Percentiles rank a stretch among this genome's conserved stretches.
phyloP scores from a whole-genome alignment of 1,140 invertebrate species.

The Pollicipes pollicipes region DNA sequence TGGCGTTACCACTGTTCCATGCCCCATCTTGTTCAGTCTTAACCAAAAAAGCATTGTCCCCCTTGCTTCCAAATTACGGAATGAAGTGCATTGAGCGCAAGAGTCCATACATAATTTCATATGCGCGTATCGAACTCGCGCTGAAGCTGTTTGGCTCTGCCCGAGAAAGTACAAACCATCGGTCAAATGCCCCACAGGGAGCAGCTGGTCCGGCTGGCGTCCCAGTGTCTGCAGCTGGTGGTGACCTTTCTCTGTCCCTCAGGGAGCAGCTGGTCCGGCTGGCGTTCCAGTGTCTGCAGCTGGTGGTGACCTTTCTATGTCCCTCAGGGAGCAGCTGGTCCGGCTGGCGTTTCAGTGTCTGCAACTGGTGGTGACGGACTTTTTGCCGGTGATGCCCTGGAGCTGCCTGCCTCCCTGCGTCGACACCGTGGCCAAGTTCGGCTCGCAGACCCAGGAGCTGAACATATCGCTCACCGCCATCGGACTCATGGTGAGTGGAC shows the following conservation, averaged over 20 bases:
- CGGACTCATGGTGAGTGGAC: constrained; percentile 62
- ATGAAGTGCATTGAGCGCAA: too few species aligned
- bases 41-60: too few species aligned
- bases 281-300: constrained; percentile 87
- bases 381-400: constrained; percentile 70
- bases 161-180: too few species aligned
- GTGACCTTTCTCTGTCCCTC: too few species aligned
- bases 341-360: constrained; percentile 88
- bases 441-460: constrained; percentile 85
- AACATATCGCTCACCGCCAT: constrained; percentile 97
- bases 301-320: constrained; percentile 93
- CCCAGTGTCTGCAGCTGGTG: constrained; percentile 88
- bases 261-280: constrained; percentile 79
- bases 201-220: constrained; percentile 74
- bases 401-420: constrained; percentile 74
- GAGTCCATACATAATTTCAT: too few species aligned
- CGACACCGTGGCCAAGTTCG: constrained; percentile 88
- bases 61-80: too few species aligned
- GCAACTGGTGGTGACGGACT: constrained; percentile 92
- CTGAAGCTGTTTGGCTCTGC: too few species aligned
- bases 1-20: too few species aligned
- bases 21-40: too few species aligned
- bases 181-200: too few species aligned
- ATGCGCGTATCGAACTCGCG: too few species aligned
- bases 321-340: constrained; percentile 67